Evolutionary conservation across 2,797 vertebrate species (phyloP).

Genomic region (Gymnodraco acuticeps): DNA sequence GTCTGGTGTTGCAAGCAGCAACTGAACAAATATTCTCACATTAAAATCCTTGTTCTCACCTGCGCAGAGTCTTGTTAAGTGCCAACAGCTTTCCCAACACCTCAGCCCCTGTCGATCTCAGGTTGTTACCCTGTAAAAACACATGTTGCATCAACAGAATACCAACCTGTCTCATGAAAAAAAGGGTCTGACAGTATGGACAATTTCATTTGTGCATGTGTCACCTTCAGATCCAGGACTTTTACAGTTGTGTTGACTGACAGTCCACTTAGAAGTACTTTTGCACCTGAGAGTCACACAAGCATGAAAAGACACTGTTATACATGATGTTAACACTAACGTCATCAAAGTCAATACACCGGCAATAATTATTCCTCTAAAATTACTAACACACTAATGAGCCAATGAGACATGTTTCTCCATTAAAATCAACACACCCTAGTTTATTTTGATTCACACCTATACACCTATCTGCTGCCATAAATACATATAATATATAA

Average conservation of each 20-base stretch:
- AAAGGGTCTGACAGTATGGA: background rate
- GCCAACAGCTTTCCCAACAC: slow-evolving; percentile 89
- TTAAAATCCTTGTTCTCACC: slow-evolving; percentile 79
- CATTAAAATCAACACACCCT: background rate
- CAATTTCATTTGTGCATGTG: background rate
- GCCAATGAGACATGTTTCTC: background rate
- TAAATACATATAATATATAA: background rate
- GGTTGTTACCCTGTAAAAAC: slow-evolving; percentile 91
- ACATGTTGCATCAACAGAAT: background rate
- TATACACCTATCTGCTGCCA: background rate
- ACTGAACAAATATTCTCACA: background rate
- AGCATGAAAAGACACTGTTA: background rate
- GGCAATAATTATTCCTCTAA: background rate
- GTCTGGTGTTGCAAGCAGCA: background rate
- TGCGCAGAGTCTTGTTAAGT: slow-evolving; percentile 89
- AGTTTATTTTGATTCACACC: background rate
- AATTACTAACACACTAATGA: too few species aligned
- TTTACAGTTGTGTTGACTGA: slow-evolving; percentile 88
- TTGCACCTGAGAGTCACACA: slow-evolving; percentile 81
- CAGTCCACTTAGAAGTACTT: slow-evolving; percentile 88
- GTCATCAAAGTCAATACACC: background rate
- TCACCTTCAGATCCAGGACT: slow-evolving; percentile 93
- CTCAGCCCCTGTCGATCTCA: slow-evolving; percentile 88
- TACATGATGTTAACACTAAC: background rate
- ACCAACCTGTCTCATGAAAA: background rate